Evolutionary conservation across 1,140 invertebrate species (phyloP), one percentile per base, ranked within the genome.

Genomic region (Littorina saxatilis): DNA sequence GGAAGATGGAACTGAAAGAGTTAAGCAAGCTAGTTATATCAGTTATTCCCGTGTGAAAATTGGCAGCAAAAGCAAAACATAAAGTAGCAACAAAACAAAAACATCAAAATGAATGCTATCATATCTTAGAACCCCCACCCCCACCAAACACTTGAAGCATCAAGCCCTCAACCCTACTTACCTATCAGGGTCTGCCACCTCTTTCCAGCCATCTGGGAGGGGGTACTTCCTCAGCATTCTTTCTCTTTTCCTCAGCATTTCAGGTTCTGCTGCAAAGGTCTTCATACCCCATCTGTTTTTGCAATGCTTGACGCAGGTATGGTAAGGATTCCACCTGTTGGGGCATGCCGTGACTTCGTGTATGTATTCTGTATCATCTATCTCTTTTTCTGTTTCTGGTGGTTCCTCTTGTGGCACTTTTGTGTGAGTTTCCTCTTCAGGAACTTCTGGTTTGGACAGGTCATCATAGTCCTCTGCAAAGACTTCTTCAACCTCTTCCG

Each of bases 271-370:
- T 15, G 85, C 78, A 79, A 92, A 93, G 27, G 83, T 98, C 97
- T 87, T 94, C 81, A 87, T 94, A 84, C 96, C 96, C 96, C 97
- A 99, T 70, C 95, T 94, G 89, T 97, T 96, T 79, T 96, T 95
- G 93, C 99, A 99, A 92, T 95, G 98, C 37, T 95, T 94, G 2
- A 94, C 95, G 92, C 99, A 99, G 83, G 97, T 95, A 91, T 99
- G 99, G 92, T 96, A 98, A 81, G 97, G 96, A 91, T 99, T 99
- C 87, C 95, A 40, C 92, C 98, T 99, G 90, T 99, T 99, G 2
- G 99, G 99, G 92, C 99, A 99, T 52, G 87, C 86, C 61, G 85
- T 82, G 9, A 85, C 82, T 70, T 90, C 87, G 43, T 81, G 77
- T 23, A 85, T 32, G 32, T 84, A 77, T 29, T 83, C 75, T 55